phyloP scores from a whole-genome alignment of 1,140 invertebrate species.

The Hyposmocoma kahamanoa region DNA sequence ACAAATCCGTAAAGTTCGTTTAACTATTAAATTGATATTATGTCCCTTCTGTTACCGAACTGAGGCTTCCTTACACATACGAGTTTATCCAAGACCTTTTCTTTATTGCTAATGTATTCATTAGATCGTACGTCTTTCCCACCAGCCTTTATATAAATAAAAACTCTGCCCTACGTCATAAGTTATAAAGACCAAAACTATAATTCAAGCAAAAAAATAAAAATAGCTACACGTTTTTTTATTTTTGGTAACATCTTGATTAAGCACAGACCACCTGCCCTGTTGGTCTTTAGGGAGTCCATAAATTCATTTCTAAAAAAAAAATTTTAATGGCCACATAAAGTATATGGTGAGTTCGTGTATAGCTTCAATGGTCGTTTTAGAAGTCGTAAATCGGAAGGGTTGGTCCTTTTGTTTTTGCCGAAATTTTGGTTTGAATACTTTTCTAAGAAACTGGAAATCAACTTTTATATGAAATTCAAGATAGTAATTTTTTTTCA shows the following conservation, averaged over 20 bases:
- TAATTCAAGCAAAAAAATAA: conserved; percentile 63
- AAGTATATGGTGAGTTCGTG: conserved; percentile 58
- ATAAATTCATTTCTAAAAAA: conserved; percentile 64
- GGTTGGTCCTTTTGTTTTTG: conserved; percentile 32
- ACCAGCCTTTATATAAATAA: conserved; percentile 60
- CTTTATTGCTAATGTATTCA: conserved; percentile 70
- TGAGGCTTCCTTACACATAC: too few species aligned
- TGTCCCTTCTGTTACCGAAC: conserved; percentile 42
- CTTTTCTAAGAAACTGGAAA: too few species aligned
- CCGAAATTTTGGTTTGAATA: conserved; percentile 13
- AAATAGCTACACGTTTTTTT: conserved; percentile 58
- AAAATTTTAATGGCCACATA: conserved; percentile 62
- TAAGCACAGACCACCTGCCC: conserved; percentile 70
- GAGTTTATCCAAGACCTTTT: too few species aligned
- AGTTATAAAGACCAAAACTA: conserved; percentile 55
- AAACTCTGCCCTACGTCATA: conserved; percentile 42
- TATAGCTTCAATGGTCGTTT: conserved; percentile 39
- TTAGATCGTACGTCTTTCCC: conserved; percentile 60
- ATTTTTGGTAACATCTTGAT: conserved; percentile 71
- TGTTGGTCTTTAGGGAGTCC: conserved; percentile 42
- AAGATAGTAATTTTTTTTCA: too few species aligned
- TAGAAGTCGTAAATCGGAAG: conserved; percentile 32
- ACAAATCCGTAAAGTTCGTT: too few species aligned
- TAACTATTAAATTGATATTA: conserved; percentile 36
- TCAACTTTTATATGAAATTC: not conserved